Base-by-base conservation (phyloP, 2,888 invertebrate species). In the Trichopoda pennipes region DNA sequence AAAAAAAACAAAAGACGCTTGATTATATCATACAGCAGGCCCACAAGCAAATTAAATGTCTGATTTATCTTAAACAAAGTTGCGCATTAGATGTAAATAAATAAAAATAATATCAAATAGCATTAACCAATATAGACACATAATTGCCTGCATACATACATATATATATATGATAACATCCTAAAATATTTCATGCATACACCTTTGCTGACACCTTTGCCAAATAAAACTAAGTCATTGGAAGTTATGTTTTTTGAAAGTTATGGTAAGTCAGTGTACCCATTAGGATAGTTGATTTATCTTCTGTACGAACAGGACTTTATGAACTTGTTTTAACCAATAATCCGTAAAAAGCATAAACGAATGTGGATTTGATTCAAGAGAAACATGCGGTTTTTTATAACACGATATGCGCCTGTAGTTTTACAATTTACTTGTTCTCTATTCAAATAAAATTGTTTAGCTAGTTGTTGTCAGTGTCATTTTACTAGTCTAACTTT, bases 341-440 rank as follows among this genome's bases (percentile, higher is more conserved):
- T 77, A 81, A 74, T 73, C 81, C 81, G 81, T 81, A 81, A 82
- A 82, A 70, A 75, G 78, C 70, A 78, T 74, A 78, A 75, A 78
- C 78, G 74, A 78, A 75, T 82, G 74, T 74, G 70, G 64, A 68
- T 82, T 82, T 78, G 61, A 78, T 78, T 78, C 64, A 17, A 78
- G 74, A 78, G 78, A 82, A 82, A 78, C 78, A 78, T 78, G 78
- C 74, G 81, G 78, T 82, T 81, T 78, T 78, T 78, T 75, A 66
- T 21, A 78, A 82, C 78, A 82, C 78, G 78, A 82, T 66, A 75
- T 78, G 78, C 78, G 81, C 75, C 78, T 82, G 60, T 74, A 73
- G 60, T 78, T 82, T 75, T 74, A 32, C 78, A 78, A 75, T 75
- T 75, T 78, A 82, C 78, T 75, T 75, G 64, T 78, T 58, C 70